phyloP scores from a whole-genome alignment of 2,888 invertebrate species.

The Ischnus inquisitorius region DNA sequence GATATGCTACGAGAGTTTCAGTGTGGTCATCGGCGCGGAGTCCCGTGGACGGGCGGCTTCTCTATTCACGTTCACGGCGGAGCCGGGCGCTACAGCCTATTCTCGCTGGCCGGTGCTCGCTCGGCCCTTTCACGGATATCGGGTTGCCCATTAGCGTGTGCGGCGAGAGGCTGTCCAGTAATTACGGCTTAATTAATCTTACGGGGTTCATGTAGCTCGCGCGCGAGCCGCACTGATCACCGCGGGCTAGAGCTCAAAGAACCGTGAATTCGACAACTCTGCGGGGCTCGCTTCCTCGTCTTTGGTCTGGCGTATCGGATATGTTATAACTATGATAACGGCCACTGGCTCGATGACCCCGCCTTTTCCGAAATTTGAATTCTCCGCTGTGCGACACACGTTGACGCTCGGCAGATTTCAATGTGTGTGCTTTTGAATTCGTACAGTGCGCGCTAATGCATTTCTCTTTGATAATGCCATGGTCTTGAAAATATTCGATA shows the following conservation, averaged over 20 bases:
- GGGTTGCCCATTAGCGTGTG: conserved; percentile 83
- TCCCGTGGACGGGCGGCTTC: conserved; percentile 39
- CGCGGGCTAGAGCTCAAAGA: conserved; percentile 68
- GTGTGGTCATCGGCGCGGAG: conserved; percentile 45
- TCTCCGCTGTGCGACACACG: neutral
- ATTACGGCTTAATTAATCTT: conserved; percentile 85
- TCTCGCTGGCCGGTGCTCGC: conserved; percentile 44
- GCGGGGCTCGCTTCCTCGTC: neutral
- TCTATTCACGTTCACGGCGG: conserved; percentile 55
- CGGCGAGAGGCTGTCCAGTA: conserved; percentile 83
- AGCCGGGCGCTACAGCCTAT: conserved; percentile 35
- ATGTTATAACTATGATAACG: conserved; percentile 5
- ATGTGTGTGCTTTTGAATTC: neutral
- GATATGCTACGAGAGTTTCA: conserved; percentile 20
- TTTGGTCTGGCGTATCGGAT: neutral
- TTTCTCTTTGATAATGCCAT: conserved; percentile 2
- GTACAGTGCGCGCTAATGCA: neutral
- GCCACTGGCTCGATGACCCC: conserved; percentile 25
- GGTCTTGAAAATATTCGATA: too few relatives aligned
- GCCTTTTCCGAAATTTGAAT: conserved; percentile 14
- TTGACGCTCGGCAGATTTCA: neutral
- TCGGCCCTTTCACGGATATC: conserved; percentile 83
- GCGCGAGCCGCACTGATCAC: conserved; percentile 81
- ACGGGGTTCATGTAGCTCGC: conserved; percentile 81
- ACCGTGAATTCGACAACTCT: conserved; percentile 4